Conservation (phyloP, 2,797 vertebrate species). For the Phoxinus dragarum region DNA sequence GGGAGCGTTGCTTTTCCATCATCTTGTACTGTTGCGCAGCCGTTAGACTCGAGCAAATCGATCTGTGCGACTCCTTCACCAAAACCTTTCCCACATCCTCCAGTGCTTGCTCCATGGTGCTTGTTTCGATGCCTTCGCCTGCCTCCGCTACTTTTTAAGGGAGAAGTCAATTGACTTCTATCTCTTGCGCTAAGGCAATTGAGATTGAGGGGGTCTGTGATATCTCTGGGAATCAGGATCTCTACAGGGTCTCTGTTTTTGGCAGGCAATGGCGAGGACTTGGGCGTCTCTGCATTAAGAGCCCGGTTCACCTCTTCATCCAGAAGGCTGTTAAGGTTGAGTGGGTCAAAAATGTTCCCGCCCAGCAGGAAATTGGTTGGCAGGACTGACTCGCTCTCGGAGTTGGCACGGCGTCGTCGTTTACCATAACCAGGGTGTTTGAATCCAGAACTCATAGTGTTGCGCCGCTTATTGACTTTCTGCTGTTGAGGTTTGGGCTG, state of each 20-base stretch:
- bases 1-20: conserved; percentile 22
- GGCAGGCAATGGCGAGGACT: conserved; percentile 89
- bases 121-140: conserved; percentile 87
- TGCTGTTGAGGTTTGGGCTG: conserved; percentile 71
- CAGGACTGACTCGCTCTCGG: conserved; percentile 90
- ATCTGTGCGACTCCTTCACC: conserved; percentile 55
- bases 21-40: conserved; percentile 54
- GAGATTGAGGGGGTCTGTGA: conserved; percentile 92
- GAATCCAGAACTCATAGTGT: conserved; percentile 81
- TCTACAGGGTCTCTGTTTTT: conserved; percentile 89
- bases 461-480: conserved; percentile 81
- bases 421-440: conserved; percentile 87
- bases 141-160: conserved; percentile 76
- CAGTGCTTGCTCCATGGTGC: conserved; percentile 79
- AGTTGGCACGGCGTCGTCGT: conserved; percentile 86
- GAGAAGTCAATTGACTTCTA: conserved; percentile 81
- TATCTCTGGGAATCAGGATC: conserved; percentile 93
- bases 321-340: conserved; percentile 94
- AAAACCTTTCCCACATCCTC: conserved; percentile 34
- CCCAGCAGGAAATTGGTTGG: conserved; percentile 93
- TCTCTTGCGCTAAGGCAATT: conserved; percentile 81
- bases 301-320: conserved; percentile 93
- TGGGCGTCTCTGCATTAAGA: conserved; percentile 93
- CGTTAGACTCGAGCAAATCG: conserved; percentile 64
- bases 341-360: conserved; percentile 93